Evolutionary conservation across 2,113 vertebrate genomes (phyloP).

Genomic region (Setophaga petechia): DNA sequence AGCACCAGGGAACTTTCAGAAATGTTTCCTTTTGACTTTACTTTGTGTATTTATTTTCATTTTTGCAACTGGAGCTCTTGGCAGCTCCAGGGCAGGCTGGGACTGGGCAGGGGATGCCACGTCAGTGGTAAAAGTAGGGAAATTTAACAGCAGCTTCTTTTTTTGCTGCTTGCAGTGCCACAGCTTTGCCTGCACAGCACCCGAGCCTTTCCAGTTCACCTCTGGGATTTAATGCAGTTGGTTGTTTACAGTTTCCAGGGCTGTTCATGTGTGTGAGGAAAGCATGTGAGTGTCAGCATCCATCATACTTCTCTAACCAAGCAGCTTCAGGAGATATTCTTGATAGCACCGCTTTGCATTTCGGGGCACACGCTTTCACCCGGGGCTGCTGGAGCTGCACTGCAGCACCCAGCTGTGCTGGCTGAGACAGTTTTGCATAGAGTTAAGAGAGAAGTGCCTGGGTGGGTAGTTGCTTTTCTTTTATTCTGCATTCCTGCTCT

Average conservation of each 20-base stretch:
- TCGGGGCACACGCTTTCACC: background rate
- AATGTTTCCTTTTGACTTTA: background rate
- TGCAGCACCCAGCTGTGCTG: background rate
- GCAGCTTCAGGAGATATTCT: background rate
- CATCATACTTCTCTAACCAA: background rate
- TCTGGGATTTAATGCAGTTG: background rate
- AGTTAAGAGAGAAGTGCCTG: background rate
- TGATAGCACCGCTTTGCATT: background rate
- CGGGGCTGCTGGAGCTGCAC: background rate
- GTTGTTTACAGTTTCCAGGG: background rate
- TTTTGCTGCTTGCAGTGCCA: constrained; percentile 4
- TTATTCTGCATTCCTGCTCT: background rate
- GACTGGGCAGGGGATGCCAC: background rate
- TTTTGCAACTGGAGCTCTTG: background rate
- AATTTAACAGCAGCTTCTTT: background rate
- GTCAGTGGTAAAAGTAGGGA: background rate
- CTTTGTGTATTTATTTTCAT: background rate
- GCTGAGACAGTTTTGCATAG: background rate
- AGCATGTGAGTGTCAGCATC: background rate
- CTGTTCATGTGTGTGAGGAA: background rate
- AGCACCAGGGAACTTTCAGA: background rate
- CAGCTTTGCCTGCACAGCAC: background rate
- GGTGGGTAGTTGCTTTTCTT: background rate
- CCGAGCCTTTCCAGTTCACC: background rate
- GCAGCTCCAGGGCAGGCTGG: background rate